These are phyloP conservation scores for Heterodera carotae DNA, from an alignment of 1,140 invertebrate species.

Conservation along the genomic window DNA sequence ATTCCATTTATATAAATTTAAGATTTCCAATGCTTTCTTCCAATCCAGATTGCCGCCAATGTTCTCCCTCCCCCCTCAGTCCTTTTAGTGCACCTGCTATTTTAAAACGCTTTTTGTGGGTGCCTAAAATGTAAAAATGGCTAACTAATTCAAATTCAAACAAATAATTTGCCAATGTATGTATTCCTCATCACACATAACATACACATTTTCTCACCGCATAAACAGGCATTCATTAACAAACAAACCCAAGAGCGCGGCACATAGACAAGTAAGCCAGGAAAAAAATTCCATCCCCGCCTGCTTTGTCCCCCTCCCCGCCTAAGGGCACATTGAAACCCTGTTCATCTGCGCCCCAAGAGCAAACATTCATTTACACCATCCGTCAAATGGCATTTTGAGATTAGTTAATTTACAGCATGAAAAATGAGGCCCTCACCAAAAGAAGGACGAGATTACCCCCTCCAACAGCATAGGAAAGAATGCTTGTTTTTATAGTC, in stretches of 20 bases:
- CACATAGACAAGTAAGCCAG: background rate
- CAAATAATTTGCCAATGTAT: background rate
- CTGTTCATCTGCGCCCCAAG: no score
- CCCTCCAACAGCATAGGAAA: no score
- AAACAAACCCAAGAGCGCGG: background rate
- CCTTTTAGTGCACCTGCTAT: background rate
- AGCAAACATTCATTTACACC: conserved; percentile 6
- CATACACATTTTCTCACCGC: background rate
- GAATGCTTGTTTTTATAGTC: no score
- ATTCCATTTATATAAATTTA: no score
- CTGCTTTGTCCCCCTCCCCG: background rate
- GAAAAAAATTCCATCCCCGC: background rate
- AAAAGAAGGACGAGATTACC: no score
- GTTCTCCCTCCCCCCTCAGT: no score
- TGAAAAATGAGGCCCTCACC: background rate
- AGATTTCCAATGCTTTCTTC: no score
- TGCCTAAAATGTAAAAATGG: background rate
- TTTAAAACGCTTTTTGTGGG: background rate
- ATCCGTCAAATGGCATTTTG: background rate
- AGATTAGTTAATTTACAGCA: background rate
- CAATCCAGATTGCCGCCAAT: no score
- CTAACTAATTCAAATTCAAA: no score
- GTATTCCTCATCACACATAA: no score
- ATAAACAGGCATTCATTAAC: background rate
- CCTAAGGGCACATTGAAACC: no score